A percentile compares a stretch with the other conserved stretches of the same genome.
Evolutionary conservation across 2,888 invertebrate species (phyloP).

Genomic region (Drosophila fungiperda): DNA sequence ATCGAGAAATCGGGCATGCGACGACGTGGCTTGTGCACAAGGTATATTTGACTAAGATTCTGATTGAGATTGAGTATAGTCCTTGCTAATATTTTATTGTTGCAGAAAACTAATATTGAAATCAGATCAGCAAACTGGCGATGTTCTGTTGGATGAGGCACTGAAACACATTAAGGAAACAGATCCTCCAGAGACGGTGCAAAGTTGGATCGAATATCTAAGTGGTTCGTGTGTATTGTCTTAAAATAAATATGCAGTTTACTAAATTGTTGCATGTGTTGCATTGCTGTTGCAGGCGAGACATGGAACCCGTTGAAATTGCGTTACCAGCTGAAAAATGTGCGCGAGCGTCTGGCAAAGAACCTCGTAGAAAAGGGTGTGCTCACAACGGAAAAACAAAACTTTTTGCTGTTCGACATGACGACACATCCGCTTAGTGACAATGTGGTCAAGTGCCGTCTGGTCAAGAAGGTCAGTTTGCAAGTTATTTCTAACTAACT

Average conservation of each 20-base stretch:
- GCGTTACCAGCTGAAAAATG: conserved; percentile 99
- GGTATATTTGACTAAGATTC: conserved; percentile 86
- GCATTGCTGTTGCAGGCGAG: conserved; percentile 88
- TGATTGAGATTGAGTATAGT: neutral
- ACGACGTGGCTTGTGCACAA: conserved; percentile 94
- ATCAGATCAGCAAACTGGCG: conserved; percentile 97
- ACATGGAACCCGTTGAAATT: conserved; percentile 99
- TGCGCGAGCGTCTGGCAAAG: conserved; percentile 98
- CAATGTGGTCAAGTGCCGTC: conserved; percentile 96
- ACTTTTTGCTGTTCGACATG: conserved; percentile 99
- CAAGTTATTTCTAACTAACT: neutral
- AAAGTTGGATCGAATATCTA: conserved; percentile 99
- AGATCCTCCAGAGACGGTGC: conserved; percentile 98
- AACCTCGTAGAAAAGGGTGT: conserved; percentile 99
- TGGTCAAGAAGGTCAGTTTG: conserved; percentile 95
- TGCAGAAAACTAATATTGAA: conserved; percentile 91
- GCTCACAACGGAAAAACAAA: conserved; percentile 99
- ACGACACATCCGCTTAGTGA: conserved; percentile 99
- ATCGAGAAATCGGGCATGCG: conserved; percentile 98
- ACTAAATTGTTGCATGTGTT: neutral
- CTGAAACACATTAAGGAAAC: conserved; percentile 99
- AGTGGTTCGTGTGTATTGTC: conserved; percentile 89
- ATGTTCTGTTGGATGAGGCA: conserved; percentile 97
- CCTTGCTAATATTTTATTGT: conserved; percentile 4
- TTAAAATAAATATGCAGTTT: neutral